A percentile compares a stretch with the other conserved stretches of the same genome.
These are phyloP conservation scores for Phyllopteryx taeniolatus DNA, from an alignment of 2,113 vertebrate species.

Conservation along the genomic window DNA sequence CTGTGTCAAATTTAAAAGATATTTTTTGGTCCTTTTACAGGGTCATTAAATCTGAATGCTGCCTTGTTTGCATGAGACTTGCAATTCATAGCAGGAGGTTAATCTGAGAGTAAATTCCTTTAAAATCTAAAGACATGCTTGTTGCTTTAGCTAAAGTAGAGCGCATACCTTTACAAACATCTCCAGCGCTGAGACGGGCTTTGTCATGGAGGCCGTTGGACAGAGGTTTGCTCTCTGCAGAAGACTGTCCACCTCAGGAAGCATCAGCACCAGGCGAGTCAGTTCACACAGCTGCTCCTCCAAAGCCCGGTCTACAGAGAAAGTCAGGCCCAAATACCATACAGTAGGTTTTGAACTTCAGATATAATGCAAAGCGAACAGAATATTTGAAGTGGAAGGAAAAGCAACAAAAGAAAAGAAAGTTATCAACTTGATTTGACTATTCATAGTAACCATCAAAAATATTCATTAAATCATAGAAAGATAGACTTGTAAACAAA, in stretches of 20 bases:
- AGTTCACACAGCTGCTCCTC: slow-evolving; percentile 85
- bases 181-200: slow-evolving; percentile 78
- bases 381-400: no score
- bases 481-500: no score
- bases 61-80: background rate
- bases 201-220: slow-evolving; percentile 61
- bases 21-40: no score
- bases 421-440: no score
- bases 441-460: no score
- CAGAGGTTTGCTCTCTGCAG: slow-evolving; percentile 75
- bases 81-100: background rate
- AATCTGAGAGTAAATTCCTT: background rate
- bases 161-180: slow-evolving; percentile 85
- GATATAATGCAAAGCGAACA: background rate
- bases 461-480: no score
- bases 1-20: no score
- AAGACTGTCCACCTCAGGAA: slow-evolving; percentile 85
- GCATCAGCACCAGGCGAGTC: slow-evolving; percentile 85
- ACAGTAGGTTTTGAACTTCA: background rate
- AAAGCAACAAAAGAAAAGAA: no score
- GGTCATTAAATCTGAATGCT: background rate
- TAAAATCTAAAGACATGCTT: background rate
- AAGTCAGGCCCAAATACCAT: slow-evolving; percentile 1
- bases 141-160: background rate
- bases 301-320: slow-evolving; percentile 73